Conservation (phyloP, 2,888 invertebrate species). For the Subacronicta megacephala region DNA sequence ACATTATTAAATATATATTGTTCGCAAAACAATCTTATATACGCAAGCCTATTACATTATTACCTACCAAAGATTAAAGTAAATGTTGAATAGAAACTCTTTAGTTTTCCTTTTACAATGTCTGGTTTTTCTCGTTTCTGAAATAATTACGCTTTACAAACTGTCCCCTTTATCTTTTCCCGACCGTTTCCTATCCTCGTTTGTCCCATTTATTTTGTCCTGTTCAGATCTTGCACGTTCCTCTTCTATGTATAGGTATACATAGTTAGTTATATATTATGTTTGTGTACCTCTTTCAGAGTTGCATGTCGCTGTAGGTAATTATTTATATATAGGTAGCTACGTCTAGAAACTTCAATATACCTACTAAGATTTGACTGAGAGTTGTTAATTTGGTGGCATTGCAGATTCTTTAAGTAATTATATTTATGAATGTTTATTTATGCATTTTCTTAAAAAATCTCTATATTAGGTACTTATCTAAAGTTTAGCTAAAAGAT, state of each 20-base stretch:
- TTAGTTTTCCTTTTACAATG: slow-evolving; percentile 46
- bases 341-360: slow-evolving; percentile 2
- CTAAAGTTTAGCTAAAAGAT: background rate
- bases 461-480: too few relatives aligned
- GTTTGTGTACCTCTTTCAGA: slow-evolving; percentile 17
- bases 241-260: slow-evolving; percentile 33
- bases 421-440: too few relatives aligned
- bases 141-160: slow-evolving; percentile 81
- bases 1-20: slow-evolving; percentile 60
- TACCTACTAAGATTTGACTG: background rate
- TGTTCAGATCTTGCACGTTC: slow-evolving; percentile 52
- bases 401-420: too few relatives aligned
- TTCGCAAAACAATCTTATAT: slow-evolving; percentile 39
- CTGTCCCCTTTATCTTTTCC: slow-evolving; percentile 74
- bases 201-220: slow-evolving; percentile 72
- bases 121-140: slow-evolving; percentile 58
- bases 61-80: slow-evolving; percentile 44
- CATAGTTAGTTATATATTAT: slow-evolving; percentile 30
- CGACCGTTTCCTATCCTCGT: slow-evolving; percentile 72
- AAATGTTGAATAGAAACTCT: slow-evolving; percentile 41
- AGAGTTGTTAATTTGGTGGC: too few relatives aligned
- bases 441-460: too few relatives aligned
- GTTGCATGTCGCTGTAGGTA: slow-evolving; percentile 31
- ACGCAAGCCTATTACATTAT: slow-evolving; percentile 21
- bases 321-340: slow-evolving; percentile 28